These are phyloP conservation scores for Pammene fasciana DNA, from an alignment of 2,888 invertebrate species.

Conservation along the genomic window DNA sequence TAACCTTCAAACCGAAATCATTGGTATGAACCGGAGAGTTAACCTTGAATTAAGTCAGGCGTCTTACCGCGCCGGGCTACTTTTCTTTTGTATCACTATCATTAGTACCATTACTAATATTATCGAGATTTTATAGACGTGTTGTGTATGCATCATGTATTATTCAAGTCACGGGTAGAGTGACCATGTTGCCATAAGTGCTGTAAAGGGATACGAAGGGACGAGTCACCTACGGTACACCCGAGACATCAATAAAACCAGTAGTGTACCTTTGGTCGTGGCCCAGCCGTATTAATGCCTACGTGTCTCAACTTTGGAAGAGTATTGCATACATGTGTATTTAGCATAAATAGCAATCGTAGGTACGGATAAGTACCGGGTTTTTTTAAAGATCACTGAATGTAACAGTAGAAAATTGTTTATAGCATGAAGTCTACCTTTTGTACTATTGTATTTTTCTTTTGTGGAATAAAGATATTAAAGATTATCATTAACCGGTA, in stretches of 20 bases:
- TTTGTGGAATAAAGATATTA: too few relatives aligned
- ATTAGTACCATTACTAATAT: too few relatives aligned
- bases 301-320: neutral
- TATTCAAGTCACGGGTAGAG: slow-evolving; percentile 2
- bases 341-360: neutral
- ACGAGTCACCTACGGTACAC: slow-evolving; percentile 7
- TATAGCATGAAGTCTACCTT: too few relatives aligned
- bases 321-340: neutral
- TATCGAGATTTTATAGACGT: neutral
- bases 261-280: neutral
- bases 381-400: too few relatives aligned
- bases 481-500: too few relatives aligned
- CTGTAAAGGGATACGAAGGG: slow-evolving; percentile 6
- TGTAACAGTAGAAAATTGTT: too few relatives aligned
- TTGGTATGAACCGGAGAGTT: too few relatives aligned
- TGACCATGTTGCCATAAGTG: slow-evolving; percentile 15
- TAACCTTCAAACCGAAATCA: too few relatives aligned
- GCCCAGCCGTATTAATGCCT: neutral
- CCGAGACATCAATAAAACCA: slow-evolving; percentile 16
- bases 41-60: too few relatives aligned
- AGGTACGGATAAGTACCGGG: neutral
- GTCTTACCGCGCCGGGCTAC: too few relatives aligned
- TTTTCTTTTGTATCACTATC: too few relatives aligned
- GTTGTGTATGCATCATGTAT: neutral
- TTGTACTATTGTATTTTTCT: too few relatives aligned